Evolutionary conservation across 2,797 vertebrate genomes (phyloP), one percentile per base, ranked within the genome.

Genomic region (Periparus ater): DNA sequence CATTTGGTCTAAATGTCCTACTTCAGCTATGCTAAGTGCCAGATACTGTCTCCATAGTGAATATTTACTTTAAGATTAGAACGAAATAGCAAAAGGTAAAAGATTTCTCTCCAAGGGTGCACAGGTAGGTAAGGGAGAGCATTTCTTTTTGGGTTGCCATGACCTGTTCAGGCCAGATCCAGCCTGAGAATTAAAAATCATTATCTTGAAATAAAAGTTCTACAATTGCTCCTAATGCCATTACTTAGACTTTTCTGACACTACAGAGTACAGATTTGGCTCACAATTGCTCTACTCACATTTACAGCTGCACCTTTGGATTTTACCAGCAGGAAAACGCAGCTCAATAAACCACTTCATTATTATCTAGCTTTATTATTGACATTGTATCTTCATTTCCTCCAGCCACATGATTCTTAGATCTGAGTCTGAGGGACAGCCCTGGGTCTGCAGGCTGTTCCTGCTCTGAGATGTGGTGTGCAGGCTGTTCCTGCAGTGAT

Each of bases 21-120:
- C 57, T 97, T 95, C 34, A 86, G 57, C 89, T 87, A 74, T 72
- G 86, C 86, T 70, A 88, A 96, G 74, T 68, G 25, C 50, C 70
- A 94, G 71, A 63, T 76, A 71, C 32, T 68, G 67, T 51, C 83
- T 89, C 60, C 68, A 74, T 22, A 80, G 79, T n/a, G 75, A 93
- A 42, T 93, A 89, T 85, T 95, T 95, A 88, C 82, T 82, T 57
- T 86, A 62, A 88, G 75, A 85, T 57, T 22, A 76, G 40, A 68
- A 19, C 20, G 67, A 81, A 95, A 81, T 18, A 88, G 60, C 45
- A 67, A 73, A 61, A 90, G 47, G 40, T 63, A 57, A 84, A 83
- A 90, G 44, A 71, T 50, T 57, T 63, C 61, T 40, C 47, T 85
- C 12, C 6, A 76, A 87, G 50, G 76, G 9, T 29, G 54, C 14